Percentiles rank a stretch among this genome's conserved stretches.
Conservation (phyloP, 2,113 vertebrate species). For the Brachypodius melanocephalos region DNA sequence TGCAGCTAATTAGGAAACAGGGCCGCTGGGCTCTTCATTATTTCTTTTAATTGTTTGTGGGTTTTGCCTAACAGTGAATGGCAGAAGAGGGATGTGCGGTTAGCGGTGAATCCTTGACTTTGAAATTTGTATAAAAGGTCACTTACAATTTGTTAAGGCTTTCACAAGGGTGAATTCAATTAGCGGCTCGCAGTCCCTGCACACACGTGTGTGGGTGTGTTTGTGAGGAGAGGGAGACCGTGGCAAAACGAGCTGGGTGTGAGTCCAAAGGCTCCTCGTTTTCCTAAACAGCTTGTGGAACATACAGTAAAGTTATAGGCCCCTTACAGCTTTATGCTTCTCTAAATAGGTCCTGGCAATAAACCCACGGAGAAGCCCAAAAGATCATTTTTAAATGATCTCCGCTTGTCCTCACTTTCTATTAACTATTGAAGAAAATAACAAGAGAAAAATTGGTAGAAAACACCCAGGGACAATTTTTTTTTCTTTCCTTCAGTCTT, state of each 20-base stretch:
- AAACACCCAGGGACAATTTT: constrained; percentile 47
- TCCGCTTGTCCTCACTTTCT: constrained; percentile 57
- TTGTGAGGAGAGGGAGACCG: not conserved
- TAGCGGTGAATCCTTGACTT: constrained; percentile 32
- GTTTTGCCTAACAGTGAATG: constrained; percentile 67
- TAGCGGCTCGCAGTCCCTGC: not conserved
- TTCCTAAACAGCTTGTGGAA: not conserved
- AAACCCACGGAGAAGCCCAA: constrained; percentile 10
- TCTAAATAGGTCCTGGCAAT: constrained; percentile 10
- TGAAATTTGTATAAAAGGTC: constrained; percentile 62
- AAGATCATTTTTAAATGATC: constrained; percentile 61
- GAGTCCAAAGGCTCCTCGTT: not conserved
- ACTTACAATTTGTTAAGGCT: constrained; percentile 67
- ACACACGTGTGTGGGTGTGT: not conserved
- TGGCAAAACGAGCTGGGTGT: not conserved
- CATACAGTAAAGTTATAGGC: not conserved
- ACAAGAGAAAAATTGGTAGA: constrained; percentile 11
- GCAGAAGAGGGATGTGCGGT: constrained; percentile 39
- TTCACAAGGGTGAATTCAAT: constrained; percentile 68
- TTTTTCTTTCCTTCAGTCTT: not conserved
- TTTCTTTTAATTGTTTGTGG: constrained; percentile 77
- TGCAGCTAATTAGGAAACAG: constrained; percentile 73
- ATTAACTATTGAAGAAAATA: constrained; percentile 44
- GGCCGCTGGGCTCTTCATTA: constrained; percentile 62
- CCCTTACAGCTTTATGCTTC: not conserved